Conservation (phyloP, 2,797 vertebrate species). For the Linurgus olivaceus region DNA sequence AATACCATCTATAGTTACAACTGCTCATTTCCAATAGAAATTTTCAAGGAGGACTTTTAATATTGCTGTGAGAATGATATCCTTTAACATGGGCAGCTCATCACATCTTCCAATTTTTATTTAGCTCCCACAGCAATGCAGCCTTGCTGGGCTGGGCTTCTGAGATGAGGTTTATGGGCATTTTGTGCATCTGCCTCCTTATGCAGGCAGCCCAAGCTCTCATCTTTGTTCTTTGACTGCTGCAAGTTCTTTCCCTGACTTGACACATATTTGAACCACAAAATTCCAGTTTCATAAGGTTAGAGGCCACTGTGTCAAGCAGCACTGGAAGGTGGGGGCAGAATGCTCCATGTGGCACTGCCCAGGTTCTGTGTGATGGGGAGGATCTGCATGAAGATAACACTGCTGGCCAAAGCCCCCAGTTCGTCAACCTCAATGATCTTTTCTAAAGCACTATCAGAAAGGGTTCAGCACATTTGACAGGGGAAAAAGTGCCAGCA, state of each 20-base stretch:
- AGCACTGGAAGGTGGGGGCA: background rate
- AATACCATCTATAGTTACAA: background rate
- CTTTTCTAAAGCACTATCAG: background rate
- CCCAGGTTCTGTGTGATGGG: background rate
- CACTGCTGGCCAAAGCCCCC: background rate
- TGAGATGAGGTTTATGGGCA: accelerated
- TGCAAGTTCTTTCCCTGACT: background rate
- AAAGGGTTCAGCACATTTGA: background rate
- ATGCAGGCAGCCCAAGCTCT: background rate
- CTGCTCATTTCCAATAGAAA: background rate
- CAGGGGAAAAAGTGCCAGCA: background rate
- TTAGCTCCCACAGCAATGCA: background rate
- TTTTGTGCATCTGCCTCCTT: background rate
- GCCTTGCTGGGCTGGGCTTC: background rate
- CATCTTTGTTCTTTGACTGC: background rate
- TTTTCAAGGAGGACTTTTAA: background rate
- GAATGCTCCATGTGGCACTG: background rate
- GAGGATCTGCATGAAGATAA: background rate
- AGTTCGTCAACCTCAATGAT: background rate
- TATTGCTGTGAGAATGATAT: background rate
- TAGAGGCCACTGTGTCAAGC: background rate
- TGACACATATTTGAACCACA: background rate
- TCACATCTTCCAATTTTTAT: background rate
- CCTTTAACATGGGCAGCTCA: background rate
- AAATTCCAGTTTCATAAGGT: background rate